phyloP scores from a whole-genome alignment of 2,113 vertebrate species.

The Dicerorhinus sumatrensis region DNA sequence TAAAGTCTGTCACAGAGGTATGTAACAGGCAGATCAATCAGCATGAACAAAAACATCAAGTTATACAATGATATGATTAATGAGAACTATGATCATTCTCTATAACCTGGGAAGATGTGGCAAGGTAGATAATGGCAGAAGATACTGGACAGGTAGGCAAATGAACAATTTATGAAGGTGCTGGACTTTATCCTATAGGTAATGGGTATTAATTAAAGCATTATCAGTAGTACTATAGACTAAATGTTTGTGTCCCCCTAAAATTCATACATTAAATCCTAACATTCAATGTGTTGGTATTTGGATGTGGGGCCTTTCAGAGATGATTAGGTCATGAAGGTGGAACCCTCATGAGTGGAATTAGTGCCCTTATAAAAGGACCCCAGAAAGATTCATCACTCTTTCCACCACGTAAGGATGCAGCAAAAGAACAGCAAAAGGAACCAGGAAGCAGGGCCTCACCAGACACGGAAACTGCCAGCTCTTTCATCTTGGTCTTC shows the following conservation, averaged over 20 bases:
- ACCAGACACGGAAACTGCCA: not conserved
- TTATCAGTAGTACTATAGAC: not conserved
- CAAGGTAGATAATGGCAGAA: not conserved
- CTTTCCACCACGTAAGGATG: not conserved
- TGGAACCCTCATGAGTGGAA: not conserved
- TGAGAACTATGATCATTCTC: not conserved
- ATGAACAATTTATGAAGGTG: not conserved
- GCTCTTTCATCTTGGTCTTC: not conserved
- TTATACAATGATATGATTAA: not conserved
- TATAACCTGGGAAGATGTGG: not conserved
- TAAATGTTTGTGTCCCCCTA: not conserved
- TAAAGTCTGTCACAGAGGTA: not conserved
- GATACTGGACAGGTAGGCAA: not conserved
- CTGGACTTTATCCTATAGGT: not conserved
- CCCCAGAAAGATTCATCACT: not conserved
- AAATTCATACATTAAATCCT: not conserved
- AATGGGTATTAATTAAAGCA: not conserved
- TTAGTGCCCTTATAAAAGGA: not conserved
- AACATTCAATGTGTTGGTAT: not conserved
- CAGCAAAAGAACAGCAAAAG: not conserved
- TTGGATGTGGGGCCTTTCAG: not conserved
- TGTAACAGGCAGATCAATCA: not conserved
- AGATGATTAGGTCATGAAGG: not conserved
- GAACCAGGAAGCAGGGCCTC: not conserved
- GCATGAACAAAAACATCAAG: not conserved